These are phyloP conservation scores for Poecilus cupreus DNA, from an alignment of 2,888 invertebrate genomes.

Conservation along the genomic window DNA sequence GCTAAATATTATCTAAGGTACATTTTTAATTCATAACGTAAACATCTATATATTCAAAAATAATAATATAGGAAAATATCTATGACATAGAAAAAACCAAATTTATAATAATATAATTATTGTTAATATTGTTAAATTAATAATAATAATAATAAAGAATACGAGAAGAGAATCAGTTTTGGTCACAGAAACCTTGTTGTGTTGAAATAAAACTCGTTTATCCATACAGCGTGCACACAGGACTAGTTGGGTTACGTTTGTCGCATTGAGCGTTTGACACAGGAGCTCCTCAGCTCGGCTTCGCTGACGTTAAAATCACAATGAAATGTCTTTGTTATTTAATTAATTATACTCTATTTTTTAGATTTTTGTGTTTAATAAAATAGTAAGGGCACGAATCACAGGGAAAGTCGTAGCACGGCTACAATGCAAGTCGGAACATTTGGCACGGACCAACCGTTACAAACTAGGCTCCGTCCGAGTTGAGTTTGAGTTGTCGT, in stretches of 20 bases:
- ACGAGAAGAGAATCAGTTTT: conserved; percentile 58
- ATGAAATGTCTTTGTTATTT: conserved; percentile 59
- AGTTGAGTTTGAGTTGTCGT: conserved; percentile 15
- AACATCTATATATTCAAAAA: conserved; percentile 60
- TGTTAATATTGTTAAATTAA: conserved; percentile 57
- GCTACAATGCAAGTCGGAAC: conserved; percentile 56
- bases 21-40: conserved; percentile 51
- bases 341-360: conserved; percentile 46
- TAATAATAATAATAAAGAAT: conserved; percentile 39
- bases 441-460: conserved; percentile 54
- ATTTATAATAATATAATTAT: conserved; percentile 56
- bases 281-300: conserved; percentile 40
- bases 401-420: conserved; percentile 55
- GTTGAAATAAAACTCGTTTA: conserved; percentile 52
- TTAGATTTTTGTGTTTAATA: conserved; percentile 51
- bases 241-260: conserved; percentile 71
- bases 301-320: conserved; percentile 57
- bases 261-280: conserved; percentile 59
- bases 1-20: conserved; percentile 57
- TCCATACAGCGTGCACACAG: conserved; percentile 59
- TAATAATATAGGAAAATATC: conserved; percentile 60
- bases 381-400: conserved; percentile 59
- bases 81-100: conserved; percentile 56
- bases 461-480: conserved; percentile 45
- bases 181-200: conserved; percentile 58